Conservation (phyloP, 2,113 vertebrate species). For the Numenius arquata region DNA sequence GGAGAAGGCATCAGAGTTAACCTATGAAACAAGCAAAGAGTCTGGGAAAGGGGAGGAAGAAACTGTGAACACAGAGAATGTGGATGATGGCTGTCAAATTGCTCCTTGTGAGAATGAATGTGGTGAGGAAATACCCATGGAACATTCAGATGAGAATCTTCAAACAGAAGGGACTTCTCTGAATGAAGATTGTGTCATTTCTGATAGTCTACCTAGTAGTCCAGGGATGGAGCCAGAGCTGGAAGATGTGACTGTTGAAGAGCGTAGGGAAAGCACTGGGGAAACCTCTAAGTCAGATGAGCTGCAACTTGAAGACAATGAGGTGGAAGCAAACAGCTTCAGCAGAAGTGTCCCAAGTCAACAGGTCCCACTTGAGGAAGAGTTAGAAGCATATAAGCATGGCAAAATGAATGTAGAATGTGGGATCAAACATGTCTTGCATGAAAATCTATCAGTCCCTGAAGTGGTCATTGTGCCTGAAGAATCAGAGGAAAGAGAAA, state of each 20-base stretch:
- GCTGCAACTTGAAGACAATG: neutral
- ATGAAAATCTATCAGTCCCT: slow-evolving; percentile 27
- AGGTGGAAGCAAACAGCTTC: neutral
- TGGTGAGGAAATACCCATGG: slow-evolving; percentile 17
- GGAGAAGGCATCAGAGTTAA: neutral
- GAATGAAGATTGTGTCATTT: neutral
- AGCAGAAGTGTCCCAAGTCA: neutral
- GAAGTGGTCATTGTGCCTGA: slow-evolving; percentile 49
- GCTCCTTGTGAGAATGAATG: slow-evolving; percentile 58
- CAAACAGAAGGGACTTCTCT: slow-evolving; percentile 48
- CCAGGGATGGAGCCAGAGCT: neutral
- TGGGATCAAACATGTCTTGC: neutral
- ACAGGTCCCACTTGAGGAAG: neutral
- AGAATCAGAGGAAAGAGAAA: slow-evolving; percentile 63
- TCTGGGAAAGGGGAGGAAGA: slow-evolving; percentile 24
- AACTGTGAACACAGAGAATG: slow-evolving; percentile 14
- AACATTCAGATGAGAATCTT: slow-evolving; percentile 31
- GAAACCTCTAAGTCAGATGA: neutral
- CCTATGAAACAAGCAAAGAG: neutral
- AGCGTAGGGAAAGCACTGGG: neutral
- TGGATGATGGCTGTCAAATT: slow-evolving; percentile 69
- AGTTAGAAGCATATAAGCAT: neutral
- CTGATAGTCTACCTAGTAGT: neutral
- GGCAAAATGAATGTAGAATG: neutral
- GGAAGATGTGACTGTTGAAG: neutral